Base-by-base conservation (phyloP, 1,140 invertebrate genomes). In the Andricus grossulariae region DNA sequence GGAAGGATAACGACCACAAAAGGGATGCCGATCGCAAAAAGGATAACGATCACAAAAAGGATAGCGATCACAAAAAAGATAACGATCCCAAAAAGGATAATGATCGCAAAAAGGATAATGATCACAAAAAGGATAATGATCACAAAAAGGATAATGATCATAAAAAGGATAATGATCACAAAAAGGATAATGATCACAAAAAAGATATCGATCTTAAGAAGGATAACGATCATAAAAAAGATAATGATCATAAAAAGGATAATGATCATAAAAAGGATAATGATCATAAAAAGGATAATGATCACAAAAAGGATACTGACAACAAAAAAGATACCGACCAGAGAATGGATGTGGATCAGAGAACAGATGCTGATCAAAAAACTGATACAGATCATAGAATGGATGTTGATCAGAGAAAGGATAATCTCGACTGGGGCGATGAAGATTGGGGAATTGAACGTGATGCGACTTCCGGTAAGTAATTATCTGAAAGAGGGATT, bases 111-210 rank as follows among this genome's bases (percentile, higher is more conserved):
- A 32, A 32, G 4, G 25, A 32, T 32, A 32, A 32, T 32, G 57
- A 60, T 60, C 25, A 60, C 12, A 66, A 15, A 66, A 66, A 66
- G 16, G 60, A 66, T 32, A 32, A 0, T 39, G 60, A 66, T 39
- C 15, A 39, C n/a, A 66, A 8, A 32, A 66, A 66, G 15, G 72
- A 74, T 12, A 54, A 4, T 6, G 49, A 71, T 21, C 55, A 71
- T 50, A 71, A 21, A 12, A 76, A 55, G n/a, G 71, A 77, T 70
- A 49, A 54, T 3, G 75, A 77, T 18, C n/a, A 54, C n/a, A 66
- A 25, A 45, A 66, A 66, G 15, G 76, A 77, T 13, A 84, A 79
- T 55, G 87, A 88, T 49, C 45, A 13, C 45, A 82, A 2, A 3
- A 39, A 70, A 18, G 76, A 83, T 13, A 51, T 74, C 54, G 21